A percentile compares a stretch with the other conserved stretches of the same genome.
Conservation (phyloP, 2,888 invertebrate genomes). For the Sylvicola fuscatus region DNA sequence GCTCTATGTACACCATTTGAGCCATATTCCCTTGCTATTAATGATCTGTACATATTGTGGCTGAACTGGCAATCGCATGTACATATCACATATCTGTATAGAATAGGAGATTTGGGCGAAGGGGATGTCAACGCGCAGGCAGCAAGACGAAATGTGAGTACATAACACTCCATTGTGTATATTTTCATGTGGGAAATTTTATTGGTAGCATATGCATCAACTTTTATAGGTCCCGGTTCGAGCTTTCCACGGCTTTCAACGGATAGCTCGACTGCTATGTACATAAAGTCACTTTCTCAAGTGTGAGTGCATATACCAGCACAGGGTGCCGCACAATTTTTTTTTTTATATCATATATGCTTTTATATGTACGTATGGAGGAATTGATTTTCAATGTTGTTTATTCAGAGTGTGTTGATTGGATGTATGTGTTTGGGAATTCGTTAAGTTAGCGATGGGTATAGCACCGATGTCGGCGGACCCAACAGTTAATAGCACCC, state of each 20-base stretch:
- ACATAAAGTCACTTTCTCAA: neutral
- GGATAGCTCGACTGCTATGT: neutral
- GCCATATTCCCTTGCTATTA: no score
- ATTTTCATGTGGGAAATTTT: conserved; percentile 5
- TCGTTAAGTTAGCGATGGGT: no score
- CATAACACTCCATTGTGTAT: conserved; percentile 3
- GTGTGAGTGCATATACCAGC: neutral
- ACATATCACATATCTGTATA: no score
- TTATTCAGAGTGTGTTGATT: no score
- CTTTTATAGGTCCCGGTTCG: conserved; percentile 7
- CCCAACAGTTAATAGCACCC: no score
- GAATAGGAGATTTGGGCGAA: no score
- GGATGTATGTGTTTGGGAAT: no score
- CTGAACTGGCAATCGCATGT: no score
- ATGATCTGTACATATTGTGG: no score
- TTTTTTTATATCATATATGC: neutral
- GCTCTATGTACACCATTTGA: no score
- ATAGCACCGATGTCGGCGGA: no score
- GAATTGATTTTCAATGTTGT: neutral
- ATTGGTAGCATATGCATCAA: conserved; percentile 8
- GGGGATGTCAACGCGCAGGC: no score
- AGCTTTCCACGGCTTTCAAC: conserved; percentile 6
- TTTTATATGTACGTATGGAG: neutral
- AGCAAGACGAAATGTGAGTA: conserved; percentile 1
- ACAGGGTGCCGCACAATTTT: neutral